phyloP scores from a whole-genome alignment of 2,888 invertebrate genomes.

The Pilophorus perplexus region DNA sequence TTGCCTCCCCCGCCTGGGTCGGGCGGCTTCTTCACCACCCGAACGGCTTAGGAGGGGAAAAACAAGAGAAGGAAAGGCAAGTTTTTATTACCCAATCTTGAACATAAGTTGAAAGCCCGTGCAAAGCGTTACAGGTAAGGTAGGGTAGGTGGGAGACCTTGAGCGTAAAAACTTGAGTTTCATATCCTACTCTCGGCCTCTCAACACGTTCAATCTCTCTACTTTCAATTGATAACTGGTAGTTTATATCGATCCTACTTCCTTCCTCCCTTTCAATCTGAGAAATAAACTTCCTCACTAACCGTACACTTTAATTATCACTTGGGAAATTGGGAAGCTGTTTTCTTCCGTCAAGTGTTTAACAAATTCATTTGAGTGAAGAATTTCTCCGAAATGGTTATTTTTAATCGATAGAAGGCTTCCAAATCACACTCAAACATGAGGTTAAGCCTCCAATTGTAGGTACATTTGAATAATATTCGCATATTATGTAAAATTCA shows the following conservation, averaged over 20 bases:
- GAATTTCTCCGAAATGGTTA: no score
- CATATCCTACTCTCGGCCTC: constrained; percentile 16
- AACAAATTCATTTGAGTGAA: no score
- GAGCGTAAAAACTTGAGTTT: constrained; percentile 38
- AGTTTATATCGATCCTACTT: constrained; percentile 24
- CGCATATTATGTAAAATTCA: no score
- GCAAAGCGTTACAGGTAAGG: constrained; percentile 56
- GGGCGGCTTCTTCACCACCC: background rate
- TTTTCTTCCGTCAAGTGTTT: no score
- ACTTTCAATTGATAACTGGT: constrained; percentile 34
- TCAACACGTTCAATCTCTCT: constrained; percentile 25
- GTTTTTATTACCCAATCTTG: constrained; percentile 40
- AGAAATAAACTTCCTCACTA: no score
- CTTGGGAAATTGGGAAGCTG: no score
- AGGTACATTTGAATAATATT: no score
- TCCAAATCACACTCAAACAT: no score
- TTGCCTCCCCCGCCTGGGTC: background rate
- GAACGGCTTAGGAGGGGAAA: constrained; percentile 6
- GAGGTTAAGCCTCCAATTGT: no score
- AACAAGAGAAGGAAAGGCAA: constrained; percentile 22
- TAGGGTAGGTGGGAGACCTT: constrained; percentile 55
- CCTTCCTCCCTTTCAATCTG: background rate
- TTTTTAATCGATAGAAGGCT: no score
- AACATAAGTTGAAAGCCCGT: constrained; percentile 35
- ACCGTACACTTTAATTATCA: no score